phyloP scores from a whole-genome alignment of 2,113 vertebrate species.

The Chaetorhynchus papuensis region DNA sequence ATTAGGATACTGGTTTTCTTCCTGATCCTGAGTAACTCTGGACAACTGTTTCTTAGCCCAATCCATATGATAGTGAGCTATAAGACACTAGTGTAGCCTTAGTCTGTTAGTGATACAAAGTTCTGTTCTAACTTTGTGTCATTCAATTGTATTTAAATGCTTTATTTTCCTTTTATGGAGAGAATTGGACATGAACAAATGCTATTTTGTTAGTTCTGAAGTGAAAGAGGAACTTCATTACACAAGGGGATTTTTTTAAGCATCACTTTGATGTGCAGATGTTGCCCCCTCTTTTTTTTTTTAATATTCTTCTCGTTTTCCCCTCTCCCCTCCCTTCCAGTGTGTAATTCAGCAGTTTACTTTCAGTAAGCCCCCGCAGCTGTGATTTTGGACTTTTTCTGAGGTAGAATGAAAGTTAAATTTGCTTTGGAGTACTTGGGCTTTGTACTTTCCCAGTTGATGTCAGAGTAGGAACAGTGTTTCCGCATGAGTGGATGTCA shows the following conservation, averaged over 20 bases:
- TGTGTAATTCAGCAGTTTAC: not conserved
- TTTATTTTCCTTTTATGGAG: not conserved
- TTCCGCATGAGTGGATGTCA: not conserved
- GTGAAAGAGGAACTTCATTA: slow-evolving; percentile 41
- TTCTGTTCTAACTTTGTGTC: not conserved
- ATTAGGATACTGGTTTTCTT: not conserved
- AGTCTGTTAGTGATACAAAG: not conserved
- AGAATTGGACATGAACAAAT: not conserved
- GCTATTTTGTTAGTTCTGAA: not conserved
- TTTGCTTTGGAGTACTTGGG: not conserved
- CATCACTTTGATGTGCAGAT: not conserved
- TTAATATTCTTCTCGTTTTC: not conserved
- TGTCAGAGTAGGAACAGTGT: not conserved
- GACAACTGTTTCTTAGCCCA: not conserved
- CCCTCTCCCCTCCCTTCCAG: not conserved
- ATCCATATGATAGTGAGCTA: not conserved
- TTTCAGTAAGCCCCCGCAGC: not conserved
- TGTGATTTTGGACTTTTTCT: not conserved
- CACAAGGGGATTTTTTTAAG: not conserved
- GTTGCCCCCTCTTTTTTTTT: not conserved
- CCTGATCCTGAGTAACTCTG: not conserved
- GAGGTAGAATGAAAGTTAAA: not conserved
- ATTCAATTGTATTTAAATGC: not conserved
- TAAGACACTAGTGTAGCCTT: not conserved
- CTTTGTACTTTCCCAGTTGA: not conserved